Percentiles rank a stretch among this genome's conserved stretches.
These are phyloP conservation scores for Bothrops jararaca DNA, from an alignment of 2,113 vertebrate species.

Conservation along the genomic window DNA sequence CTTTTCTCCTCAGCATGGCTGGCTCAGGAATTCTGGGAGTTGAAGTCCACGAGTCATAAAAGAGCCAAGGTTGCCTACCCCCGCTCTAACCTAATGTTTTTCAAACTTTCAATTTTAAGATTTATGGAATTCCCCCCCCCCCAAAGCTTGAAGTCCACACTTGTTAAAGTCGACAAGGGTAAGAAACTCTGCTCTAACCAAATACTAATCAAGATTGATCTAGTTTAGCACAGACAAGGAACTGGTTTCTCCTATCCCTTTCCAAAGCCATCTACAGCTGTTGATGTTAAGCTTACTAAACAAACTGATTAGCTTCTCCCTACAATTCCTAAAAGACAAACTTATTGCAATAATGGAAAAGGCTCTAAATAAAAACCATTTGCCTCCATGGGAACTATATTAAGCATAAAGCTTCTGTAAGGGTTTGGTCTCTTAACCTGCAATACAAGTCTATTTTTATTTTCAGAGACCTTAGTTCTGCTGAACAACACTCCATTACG, in stretches of 20 bases:
- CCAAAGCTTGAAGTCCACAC: too few species aligned
- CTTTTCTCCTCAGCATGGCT: too few species aligned
- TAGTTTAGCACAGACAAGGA: neutral
- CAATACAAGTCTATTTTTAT: slow-evolving; percentile 5
- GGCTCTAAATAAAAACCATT: neutral
- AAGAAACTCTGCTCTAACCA: neutral
- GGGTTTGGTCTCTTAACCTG: slow-evolving; percentile 1
- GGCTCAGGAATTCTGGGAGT: too few species aligned
- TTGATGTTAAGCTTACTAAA: neutral
- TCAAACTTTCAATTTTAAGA: neutral
- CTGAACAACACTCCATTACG: slow-evolving; percentile 2
- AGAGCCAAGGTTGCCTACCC: too few species aligned
- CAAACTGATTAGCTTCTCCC: neutral
- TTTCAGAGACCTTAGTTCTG: slow-evolving; percentile 17
- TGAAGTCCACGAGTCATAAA: too few species aligned
- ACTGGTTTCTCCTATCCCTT: neutral
- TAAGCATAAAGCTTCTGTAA: neutral
- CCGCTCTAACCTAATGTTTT: neutral
- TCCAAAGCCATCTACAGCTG: neutral
- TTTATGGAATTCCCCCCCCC: too few species aligned
- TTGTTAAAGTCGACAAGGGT: too few species aligned
- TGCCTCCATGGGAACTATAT: neutral
- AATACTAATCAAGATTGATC: neutral
- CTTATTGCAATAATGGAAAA: neutral
- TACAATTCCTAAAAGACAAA: slow-evolving; percentile 25